Evolutionary conservation across 2,888 invertebrate genomes (phyloP), one percentile per base, ranked within the genome.

Genomic region (Tachystola acroxantha): DNA sequence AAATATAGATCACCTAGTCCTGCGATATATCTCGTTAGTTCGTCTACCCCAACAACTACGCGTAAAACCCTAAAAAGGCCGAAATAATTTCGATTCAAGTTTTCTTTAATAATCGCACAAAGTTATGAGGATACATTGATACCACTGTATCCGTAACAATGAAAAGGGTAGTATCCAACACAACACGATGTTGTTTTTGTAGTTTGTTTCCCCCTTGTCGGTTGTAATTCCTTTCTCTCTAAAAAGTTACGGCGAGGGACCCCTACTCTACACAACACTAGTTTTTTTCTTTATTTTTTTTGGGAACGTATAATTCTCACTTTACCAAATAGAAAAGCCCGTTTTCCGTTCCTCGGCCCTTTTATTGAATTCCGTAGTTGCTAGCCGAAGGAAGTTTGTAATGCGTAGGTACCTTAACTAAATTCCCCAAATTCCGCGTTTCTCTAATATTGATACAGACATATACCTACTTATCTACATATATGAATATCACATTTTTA

Each of bases 301-400:
- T 49, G 60, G 61, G 61, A 64, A 67, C 71, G 73, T 76, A 77
- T 80, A 77, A 80, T 80, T 77, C 73, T 72, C 70, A 80, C 73
- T 80, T 75, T 72, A 64, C 59, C 58, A 59, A 67, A 67, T 61
- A 70, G 71, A 61, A 61, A 67, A 66, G 39, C 65, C 65, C 64
- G 61, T 59, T 63, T 64, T 61, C 65, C 63, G 43, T 64, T 54
- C n/a, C 66, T 60, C 59, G 66, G 61, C 57, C 60, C 64, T 70
- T 74, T 76, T 82, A 84, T 84, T 81, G 81, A 73, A 84, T 84
- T 81, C 82, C 80, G 48, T 58, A 67, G 63, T 70, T 58, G 69
- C 70, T 66, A 63, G 57, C 53, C 56, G 53, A 58, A 47, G 61
- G 65, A 70, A 70, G 69, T 72, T 77, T 64, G 66, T 64, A 64